These are phyloP conservation scores for Oryzias melastigma DNA, from an alignment of 2,113 vertebrate species.

Conservation along the genomic window DNA sequence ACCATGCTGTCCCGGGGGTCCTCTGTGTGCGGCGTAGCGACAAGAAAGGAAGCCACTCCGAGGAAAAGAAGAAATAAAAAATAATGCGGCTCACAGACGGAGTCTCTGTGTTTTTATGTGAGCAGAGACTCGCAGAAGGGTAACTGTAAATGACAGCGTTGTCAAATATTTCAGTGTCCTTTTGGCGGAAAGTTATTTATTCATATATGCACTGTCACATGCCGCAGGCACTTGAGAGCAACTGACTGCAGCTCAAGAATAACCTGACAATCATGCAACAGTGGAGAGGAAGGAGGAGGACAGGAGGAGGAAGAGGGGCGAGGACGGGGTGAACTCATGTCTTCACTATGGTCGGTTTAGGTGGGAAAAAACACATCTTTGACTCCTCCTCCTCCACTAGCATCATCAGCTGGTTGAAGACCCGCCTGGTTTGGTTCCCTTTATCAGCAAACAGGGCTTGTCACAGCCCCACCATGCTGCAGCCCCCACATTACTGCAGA, in stretches of 20 bases:
- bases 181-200: constrained; percentile 63
- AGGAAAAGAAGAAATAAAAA: constrained; percentile 10
- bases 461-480: constrained; percentile 29
- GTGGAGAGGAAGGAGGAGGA: constrained; percentile 43
- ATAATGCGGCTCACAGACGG: constrained; percentile 12
- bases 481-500: constrained; percentile 37
- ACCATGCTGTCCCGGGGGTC: constrained; percentile 28
- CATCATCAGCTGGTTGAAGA: no score
- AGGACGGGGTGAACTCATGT: constrained; percentile 15
- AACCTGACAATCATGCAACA: constrained; percentile 66
- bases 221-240: constrained; percentile 61
- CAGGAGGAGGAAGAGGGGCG: constrained; percentile 26
- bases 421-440: neutral
- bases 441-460: constrained; percentile 36
- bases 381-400: constrained; percentile 15
- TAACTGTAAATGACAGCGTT: constrained; percentile 65
- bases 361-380: constrained; percentile 23
- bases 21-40: constrained; percentile 33
- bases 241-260: constrained; percentile 61
- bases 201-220: constrained; percentile 70
- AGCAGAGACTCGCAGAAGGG: constrained; percentile 37
- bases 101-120: constrained; percentile 22
- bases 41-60: constrained; percentile 18
- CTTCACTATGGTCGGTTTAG: constrained; percentile 4
- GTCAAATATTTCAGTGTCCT: constrained; percentile 64